Evolutionary conservation across 2,797 vertebrate genomes (phyloP), one percentile per base, ranked within the genome.

Genomic region (Parauchenoglanis punctatus): DNA sequence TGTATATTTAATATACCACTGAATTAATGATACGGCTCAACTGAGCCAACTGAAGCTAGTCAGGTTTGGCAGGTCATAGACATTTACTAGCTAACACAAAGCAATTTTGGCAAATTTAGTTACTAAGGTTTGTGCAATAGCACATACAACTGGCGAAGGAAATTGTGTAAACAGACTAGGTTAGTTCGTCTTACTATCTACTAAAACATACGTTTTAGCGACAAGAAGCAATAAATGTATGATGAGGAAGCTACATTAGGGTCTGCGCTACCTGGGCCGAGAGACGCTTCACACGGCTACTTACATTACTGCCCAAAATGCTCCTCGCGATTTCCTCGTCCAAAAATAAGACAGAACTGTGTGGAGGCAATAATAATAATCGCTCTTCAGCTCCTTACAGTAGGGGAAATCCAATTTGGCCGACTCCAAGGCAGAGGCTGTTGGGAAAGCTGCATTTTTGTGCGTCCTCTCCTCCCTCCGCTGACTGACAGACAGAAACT

Each of bases 401-500:
- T 18, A 4, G 13, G 11, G 52, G 17, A 40, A 86, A 6, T 58
- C 40, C 68, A 15, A 17, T 77, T 44, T 58, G 40, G 1, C 52
- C 44, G 59, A 61, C 67, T 28, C n/a, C 13, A 25, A 75, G 15
- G 35, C 12, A 5, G 10, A 28, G 40, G 61, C 40, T 68, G 72
- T 31, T 68, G 63, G 63, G 86, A 90, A 85, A 87, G 59, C 89
- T 72, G 88, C 89, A 89, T 91, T 91, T 88, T 78, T 78, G 87
- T 83, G 63, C 28, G 44, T 49, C 46, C 8, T 10, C 88, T 81
- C 88, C 90, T 86, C 84, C 89, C 83, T 83, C 31, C 20, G 1
- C 76, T 75, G 81, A 89, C 46, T 63, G 85, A 84, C 85, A 80
- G 72, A 70, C 54, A 46, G 83, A 85, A 85, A 87, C 87, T 88